Evolutionary conservation across 2,113 vertebrate species (phyloP), one percentile per base, ranked within the genome.

Genomic region (Phalacrocorax aristotelis): DNA sequence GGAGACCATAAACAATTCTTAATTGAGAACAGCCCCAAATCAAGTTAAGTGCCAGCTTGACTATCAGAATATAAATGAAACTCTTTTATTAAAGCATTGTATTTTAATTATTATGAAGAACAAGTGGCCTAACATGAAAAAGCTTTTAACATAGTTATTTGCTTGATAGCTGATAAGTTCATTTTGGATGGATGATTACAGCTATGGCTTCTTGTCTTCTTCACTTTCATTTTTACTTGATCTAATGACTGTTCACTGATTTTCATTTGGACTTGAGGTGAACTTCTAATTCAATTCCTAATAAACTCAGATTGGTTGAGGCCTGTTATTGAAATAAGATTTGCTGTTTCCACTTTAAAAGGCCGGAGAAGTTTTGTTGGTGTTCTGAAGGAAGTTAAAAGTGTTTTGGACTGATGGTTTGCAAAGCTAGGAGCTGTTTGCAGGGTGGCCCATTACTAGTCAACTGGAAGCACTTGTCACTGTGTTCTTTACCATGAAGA

Each of bases 1-100:
- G 83, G 89, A 95, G 83, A 69, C 44, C 34, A n/a, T 91, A 87
- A 92, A 60, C 83, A 87, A 70, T 82, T 76, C 87, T 91, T 95
- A 97, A 95, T 91, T 91, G 81, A 95, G 87, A 96, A 89, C 91
- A 95, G 80, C 57, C 44, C 46, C 70, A 87, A 90, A 85, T 83
- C 90, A 81, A 92, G 57, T 78, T 69, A 85, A 80, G 40, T 79
- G 49, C 77, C 83, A 76, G 48, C 42, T 48, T 91, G 77, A 52
- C 89, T 90, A 64, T 94, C 78, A 79, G 66, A 85, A 76, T 94
- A 44, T 32, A 87, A 93, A 90, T 84, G 30, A 91, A 95, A 64
- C 30, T 55, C n/a, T 78, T 91, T 51, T 72, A 87, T 81, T 89
- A 72, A 93, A 83, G 9, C 40, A 69, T 79, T 89, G 57, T 76